Base-by-base conservation (phyloP, 2,888 invertebrate species). In the Xanthia togata region DNA sequence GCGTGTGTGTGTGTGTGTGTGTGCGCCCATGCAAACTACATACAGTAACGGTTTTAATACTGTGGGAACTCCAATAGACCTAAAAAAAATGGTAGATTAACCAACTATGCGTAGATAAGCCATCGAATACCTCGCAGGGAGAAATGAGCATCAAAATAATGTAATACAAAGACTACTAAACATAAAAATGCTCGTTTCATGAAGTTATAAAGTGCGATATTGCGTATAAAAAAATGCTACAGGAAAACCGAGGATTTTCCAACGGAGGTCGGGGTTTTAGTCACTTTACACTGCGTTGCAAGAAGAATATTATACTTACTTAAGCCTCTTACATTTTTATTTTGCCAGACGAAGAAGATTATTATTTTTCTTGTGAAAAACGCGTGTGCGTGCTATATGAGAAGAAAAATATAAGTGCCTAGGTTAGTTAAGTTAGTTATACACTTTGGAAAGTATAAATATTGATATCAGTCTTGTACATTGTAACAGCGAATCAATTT, bases 301-400 rank as follows among this genome's bases (percentile, higher is more conserved):
- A 83, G 78, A 60, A 73, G 74, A 86, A 79, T 84, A 86, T 81
- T 78, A 83, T 85, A 83, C 79, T 50, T 68, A 70, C 53, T 70
- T 87, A 86, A 90, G 87, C 87, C 60, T 65, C 86, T 89, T 88
- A 87, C 71, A 70, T 80, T 85, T 81, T 87, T 88, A 76, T 82
- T 84, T 83, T 73, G 0, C 69, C 50, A 74, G 76, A 80, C 70
- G 76, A 78, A 73, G 65, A 47, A 73, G 70, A 81, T 78, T 82
- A 79, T 85, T 78, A 79, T 79, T 76, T 62, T 57, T 20, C 41
- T 59, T 78, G 65, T 64, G 20, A 31, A 44, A 69, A 64, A 74
- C 14, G n/a, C 8, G 35, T 23, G 11, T 12, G 17, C 31, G 38
- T 60, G 53, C 78, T 84, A 75, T 78, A 60, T 68, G 20, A n/a